A percentile compares a stretch with the other conserved stretches of the same genome.
phyloP scores from a whole-genome alignment of 2,797 vertebrate genomes.

The Artibeus jamaicensis region DNA sequence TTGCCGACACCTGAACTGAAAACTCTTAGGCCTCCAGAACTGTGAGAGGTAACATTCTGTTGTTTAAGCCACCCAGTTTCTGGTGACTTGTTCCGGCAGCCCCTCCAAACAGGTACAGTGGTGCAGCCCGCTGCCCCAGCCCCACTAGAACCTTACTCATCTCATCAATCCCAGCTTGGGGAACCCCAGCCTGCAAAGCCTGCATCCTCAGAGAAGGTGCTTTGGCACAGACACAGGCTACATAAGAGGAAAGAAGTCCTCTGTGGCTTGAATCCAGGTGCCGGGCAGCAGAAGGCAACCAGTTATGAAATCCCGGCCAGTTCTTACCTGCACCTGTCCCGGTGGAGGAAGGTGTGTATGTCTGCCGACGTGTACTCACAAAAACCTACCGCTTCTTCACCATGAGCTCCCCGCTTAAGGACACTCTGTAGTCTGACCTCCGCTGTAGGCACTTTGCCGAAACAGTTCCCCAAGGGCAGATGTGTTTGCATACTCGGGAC shows the following conservation, averaged over 20 bases:
- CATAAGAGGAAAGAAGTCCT: neutral
- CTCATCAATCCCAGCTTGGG: neutral
- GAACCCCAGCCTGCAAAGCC: neutral
- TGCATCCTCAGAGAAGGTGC: neutral
- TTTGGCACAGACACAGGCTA: neutral
- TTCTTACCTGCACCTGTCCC: neutral
- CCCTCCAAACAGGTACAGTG: neutral
- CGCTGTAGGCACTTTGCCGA: neutral
- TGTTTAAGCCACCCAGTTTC: neutral
- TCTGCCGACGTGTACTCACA: too few relatives aligned
- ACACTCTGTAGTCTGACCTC: neutral
- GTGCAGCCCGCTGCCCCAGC: too few relatives aligned
- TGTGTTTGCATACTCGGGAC: neutral
- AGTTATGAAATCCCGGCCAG: neutral
- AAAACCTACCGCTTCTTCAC: neutral
- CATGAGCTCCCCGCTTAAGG: neutral
- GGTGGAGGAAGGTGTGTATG: neutral
- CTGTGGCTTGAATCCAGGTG: neutral
- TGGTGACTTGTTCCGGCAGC: neutral
- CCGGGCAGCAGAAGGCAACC: neutral
- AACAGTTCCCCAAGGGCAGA: neutral
- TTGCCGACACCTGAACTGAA: neutral
- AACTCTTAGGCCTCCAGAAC: neutral
- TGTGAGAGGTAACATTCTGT: neutral
- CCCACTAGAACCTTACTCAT: accelerated